These are phyloP conservation scores for Selenia dentaria DNA, from an alignment of 2,888 invertebrate species.

Conservation along the genomic window DNA sequence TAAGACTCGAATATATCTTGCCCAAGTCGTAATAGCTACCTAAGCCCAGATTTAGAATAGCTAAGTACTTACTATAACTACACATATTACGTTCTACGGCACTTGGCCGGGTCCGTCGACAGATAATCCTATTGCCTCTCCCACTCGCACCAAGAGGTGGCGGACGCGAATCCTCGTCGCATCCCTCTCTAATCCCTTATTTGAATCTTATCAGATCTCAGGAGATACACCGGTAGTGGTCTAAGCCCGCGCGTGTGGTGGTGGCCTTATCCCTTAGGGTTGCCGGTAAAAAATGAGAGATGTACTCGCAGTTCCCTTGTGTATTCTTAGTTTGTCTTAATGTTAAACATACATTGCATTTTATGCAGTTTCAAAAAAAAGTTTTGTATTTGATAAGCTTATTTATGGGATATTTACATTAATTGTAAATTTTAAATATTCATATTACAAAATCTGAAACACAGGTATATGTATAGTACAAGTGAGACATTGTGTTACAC, in stretches of 20 bases:
- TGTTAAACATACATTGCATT: too few relatives aligned
- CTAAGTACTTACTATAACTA: slow-evolving; percentile 32
- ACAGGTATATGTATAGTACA: too few relatives aligned
- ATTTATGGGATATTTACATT: too few relatives aligned
- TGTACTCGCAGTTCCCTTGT: slow-evolving; percentile 6
- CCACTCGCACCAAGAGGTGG: slow-evolving; percentile 57
- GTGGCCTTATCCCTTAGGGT: slow-evolving; percentile 63
- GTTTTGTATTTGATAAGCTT: too few relatives aligned
- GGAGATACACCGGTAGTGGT: slow-evolving; percentile 79
- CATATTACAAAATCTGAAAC: too few relatives aligned
- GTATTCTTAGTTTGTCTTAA: slow-evolving; percentile 11
- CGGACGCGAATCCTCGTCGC: slow-evolving; percentile 72
- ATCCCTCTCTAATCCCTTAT: slow-evolving; percentile 83
- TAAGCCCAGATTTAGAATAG: slow-evolving; percentile 46
- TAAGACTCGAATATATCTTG: too few relatives aligned
- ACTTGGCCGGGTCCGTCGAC: slow-evolving; percentile 70
- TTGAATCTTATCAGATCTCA: slow-evolving; percentile 85
- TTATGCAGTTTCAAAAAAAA: too few relatives aligned
- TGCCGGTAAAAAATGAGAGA: slow-evolving; percentile 37
- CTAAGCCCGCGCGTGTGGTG: slow-evolving; percentile 67
- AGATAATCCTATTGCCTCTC: slow-evolving; percentile 77
- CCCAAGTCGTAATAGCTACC: too few relatives aligned
- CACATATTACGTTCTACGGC: slow-evolving; percentile 49
- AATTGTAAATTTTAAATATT: too few relatives aligned
- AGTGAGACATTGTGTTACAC: too few relatives aligned